Base-by-base conservation (phyloP, 2,797 vertebrate genomes). In the Columba guinea region DNA sequence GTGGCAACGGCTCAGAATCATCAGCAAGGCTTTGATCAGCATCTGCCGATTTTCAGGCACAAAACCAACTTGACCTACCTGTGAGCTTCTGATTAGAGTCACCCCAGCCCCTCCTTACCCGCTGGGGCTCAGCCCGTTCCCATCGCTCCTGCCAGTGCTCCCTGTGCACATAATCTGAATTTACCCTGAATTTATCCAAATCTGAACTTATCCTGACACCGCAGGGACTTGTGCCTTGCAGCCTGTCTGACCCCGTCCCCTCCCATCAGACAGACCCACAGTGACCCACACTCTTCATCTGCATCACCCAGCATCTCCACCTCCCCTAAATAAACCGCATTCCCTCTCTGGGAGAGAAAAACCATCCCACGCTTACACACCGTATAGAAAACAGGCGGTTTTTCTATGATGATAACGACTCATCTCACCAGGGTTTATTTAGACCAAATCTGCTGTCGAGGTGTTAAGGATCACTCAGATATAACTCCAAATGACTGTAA, bases 171-270 rank as follows among this genome's bases (percentile, higher is more conserved):
- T 56, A 11, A n/a, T 0, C 3, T 10, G 8, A 10, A 46, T 46
- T 19, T 0, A 8, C 7, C 44, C 46, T 2, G 5, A 17, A 39
- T 39, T 39, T 39, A 39, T 39, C 39, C 39, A 39, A 13, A n/a
- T 0, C 3, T 5, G 8, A 20, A 20, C 19, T 19, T 0, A 8
- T 8, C 44, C 46, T 2, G 5, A 17, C 2, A n/a, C 32, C 2
- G 24, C 32, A 1, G 65, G 3, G 39, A 28, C 24, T 26, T 22
- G 46, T 67, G 64, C 56, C 41, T 11, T 1, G 49, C 46, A 30
- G 37, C 34, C 71, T 12, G 16, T 12, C 6, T 10, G 20, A 21
- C 37, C 32, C 9, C 30, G 1, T 37, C 53, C 67, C 30, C n/a
- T 26, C 30, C 34, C 52, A 10, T 15, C 8, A 2, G 28, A 46